Evolutionary conservation across 2,797 vertebrate genomes (phyloP), one percentile per base, ranked within the genome.

Genomic region (Acomys russatus): DNA sequence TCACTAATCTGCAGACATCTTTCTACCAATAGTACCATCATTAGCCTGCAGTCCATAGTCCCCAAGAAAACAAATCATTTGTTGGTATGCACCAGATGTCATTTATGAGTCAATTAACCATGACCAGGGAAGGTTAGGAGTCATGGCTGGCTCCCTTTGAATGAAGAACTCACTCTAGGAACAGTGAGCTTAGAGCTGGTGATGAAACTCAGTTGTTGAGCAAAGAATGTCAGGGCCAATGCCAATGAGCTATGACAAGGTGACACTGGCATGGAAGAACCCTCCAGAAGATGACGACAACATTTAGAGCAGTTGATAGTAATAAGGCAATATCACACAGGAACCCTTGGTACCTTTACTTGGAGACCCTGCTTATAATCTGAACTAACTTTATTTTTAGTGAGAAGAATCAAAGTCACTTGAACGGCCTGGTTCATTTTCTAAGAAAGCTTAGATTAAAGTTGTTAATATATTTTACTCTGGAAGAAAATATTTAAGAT

Each of bases 391-490:
- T 23, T 30, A 77, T 76, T 93, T 1, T 88, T 49, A 77, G 20
- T 51, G 92, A 94, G 73, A 84, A 79, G 84, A 70, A 84, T 23
- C 25, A 94, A 66, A 83, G 70, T 88, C 18, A 71, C 63, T 74
- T 88, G 38, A 92, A 35, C 54, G 88, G 8, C 22, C n/a, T 82
- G 88, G n/a, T 84, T 95, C 9, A 66, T 61, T 74, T 33, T 25
- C 23, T 63, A 84, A 94, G 54, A 84, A 91, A 56, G n/a, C 25
- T 49, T 68, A 63, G 20, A 35, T 91, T 20, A 73, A 95, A 90
- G 9, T 86, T 88, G 9, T 73, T 85, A 77, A 61, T 61, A 84
- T 70, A 91, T 18, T 61, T 68, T 51, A 23, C 54, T 64, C 92
- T 74, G 68, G 61, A 78, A 79, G 33, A 88, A 35, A 85, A 70